Conservation (phyloP, 2,888 invertebrate genomes). For the Apamea sordens region DNA sequence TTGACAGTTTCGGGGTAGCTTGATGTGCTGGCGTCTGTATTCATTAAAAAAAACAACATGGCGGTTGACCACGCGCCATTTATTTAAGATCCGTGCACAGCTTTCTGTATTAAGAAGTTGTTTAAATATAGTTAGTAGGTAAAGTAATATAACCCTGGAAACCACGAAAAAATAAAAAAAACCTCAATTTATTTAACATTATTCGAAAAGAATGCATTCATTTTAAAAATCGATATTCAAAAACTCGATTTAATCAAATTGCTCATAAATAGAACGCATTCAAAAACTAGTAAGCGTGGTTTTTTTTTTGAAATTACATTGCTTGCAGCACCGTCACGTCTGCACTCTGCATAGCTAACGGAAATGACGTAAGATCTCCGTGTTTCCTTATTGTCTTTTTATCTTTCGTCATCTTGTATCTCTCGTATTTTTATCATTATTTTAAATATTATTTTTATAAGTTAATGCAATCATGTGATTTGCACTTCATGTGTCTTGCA, state of each 20-base stretch:
- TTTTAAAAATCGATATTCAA: slow-evolving; percentile 2
- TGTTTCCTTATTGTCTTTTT: slow-evolving; percentile 51
- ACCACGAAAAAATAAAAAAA: not conserved
- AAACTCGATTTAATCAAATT: not conserved
- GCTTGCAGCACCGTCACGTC: slow-evolving; percentile 39
- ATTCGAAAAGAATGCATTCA: not conserved
- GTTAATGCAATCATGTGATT: not conserved
- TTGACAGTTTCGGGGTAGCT: no score
- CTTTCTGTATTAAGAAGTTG: not conserved
- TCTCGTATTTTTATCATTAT: slow-evolving; percentile 16
- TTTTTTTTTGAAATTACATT: slow-evolving; percentile 48
- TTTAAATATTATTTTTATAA: not conserved
- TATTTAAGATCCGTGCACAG: not conserved
- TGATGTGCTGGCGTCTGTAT: no score
- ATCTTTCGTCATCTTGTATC: slow-evolving; percentile 23
- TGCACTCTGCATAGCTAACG: slow-evolving; percentile 56
- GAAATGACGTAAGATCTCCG: slow-evolving; percentile 57
- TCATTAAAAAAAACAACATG: no score
- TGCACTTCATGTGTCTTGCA: not conserved
- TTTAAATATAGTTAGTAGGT: no score
- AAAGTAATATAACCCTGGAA: not conserved
- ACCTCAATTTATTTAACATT: not conserved
- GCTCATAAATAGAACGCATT: slow-evolving; percentile 22
- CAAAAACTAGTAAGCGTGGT: not conserved
- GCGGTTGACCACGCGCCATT: no score